These are phyloP conservation scores for Neofelis nebulosa DNA, from an alignment of 2,113 vertebrate genomes.

Conservation along the genomic window DNA sequence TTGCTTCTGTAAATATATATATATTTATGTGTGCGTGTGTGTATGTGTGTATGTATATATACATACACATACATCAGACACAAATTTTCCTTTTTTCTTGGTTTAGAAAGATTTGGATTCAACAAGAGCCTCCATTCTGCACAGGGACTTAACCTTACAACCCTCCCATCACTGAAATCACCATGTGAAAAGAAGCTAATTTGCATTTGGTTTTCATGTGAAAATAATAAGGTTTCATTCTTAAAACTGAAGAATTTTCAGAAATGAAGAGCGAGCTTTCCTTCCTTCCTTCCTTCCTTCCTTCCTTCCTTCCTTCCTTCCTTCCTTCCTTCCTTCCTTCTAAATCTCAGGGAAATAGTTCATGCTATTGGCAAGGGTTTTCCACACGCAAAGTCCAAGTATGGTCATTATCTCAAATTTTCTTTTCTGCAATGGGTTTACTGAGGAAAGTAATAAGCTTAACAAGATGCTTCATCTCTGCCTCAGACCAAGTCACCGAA, in stretches of 20 bases:
- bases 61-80: not conserved
- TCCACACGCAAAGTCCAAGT: not conserved
- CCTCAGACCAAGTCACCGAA: conserved; percentile 17
- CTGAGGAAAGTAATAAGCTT: conserved; percentile 15
- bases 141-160: not conserved
- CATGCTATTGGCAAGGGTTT: not conserved
- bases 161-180: not conserved
- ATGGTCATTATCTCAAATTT: not conserved
- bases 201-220: not conserved
- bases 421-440: conserved; percentile 21
- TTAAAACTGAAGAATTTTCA: conserved; percentile 29
- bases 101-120: not conserved
- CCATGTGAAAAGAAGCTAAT: conserved; percentile 41
- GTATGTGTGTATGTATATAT: too few species aligned
- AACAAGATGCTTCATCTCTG: conserved; percentile 17
- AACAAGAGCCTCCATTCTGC: not conserved
- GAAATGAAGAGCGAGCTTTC: not conserved
- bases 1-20: not conserved
- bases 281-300: not conserved
- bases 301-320: too few species aligned
- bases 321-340: not conserved
- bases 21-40: too few species aligned
- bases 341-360: not conserved
- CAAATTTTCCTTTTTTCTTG: conserved; percentile 1
- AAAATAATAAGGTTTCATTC: not conserved